phyloP scores from a whole-genome alignment of 2,888 invertebrate genomes.

The Andrena hattorfiana region DNA sequence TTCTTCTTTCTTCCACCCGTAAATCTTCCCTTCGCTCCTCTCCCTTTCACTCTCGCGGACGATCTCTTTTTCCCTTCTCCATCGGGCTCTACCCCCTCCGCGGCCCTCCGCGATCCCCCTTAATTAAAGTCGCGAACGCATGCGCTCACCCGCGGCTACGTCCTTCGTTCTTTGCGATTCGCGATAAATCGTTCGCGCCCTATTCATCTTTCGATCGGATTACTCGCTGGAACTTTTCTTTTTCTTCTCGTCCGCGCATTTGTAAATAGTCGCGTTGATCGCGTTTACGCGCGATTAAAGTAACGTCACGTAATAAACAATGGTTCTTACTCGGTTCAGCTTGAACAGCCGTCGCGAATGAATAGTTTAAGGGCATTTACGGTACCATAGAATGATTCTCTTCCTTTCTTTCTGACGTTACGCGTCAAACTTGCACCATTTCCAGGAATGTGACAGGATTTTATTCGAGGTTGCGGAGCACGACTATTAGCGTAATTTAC shows the following conservation, averaged over 20 bases:
- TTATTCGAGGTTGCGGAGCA: background rate
- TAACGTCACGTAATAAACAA: too few species aligned
- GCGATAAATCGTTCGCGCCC: slow-evolving; percentile 28
- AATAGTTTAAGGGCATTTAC: background rate
- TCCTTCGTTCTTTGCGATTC: slow-evolving; percentile 14
- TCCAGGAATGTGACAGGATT: slow-evolving; percentile 1
- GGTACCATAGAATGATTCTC: background rate
- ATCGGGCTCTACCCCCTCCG: too few species aligned
- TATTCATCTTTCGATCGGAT: too few species aligned
- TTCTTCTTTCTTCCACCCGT: slow-evolving; percentile 37
- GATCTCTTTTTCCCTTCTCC: slow-evolving; percentile 60
- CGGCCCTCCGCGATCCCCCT: slow-evolving; percentile 15
- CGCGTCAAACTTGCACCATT: background rate
- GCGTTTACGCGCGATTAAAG: too few species aligned
- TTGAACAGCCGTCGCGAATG: too few species aligned
- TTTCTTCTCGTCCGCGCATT: background rate
- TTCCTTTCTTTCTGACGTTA: slow-evolving; percentile 2
- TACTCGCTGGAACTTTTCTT: background rate
- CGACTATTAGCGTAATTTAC: background rate
- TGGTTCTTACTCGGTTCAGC: too few species aligned
- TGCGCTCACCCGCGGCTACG: slow-evolving; percentile 31
- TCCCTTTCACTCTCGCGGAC: slow-evolving; percentile 32
- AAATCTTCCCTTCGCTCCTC: slow-evolving; percentile 28
- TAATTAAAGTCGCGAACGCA: slow-evolving; percentile 49
- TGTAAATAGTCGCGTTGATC: too few species aligned